These are phyloP conservation scores for Gadopsis marmoratus DNA, from an alignment of 2,797 vertebrate species.

Conservation along the genomic window DNA sequence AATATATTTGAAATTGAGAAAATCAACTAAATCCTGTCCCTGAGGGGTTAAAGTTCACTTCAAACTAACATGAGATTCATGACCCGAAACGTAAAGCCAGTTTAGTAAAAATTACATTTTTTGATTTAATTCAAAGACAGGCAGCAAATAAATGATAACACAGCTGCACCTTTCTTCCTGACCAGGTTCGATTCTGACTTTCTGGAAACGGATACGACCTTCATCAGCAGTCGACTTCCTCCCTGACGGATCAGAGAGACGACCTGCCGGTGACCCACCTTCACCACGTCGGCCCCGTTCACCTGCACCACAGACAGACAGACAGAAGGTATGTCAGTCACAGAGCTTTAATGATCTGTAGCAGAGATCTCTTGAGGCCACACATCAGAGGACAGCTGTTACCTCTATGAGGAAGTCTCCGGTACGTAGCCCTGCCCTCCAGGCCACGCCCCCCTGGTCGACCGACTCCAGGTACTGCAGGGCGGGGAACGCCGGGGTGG, in stretches of 20 bases:
- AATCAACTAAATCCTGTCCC: too few relatives aligned
- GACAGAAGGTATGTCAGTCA: not conserved
- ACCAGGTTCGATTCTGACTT: slow-evolving; percentile 92
- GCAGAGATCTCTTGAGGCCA: not conserved
- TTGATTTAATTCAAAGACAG: too few relatives aligned
- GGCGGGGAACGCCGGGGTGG: slow-evolving; percentile 96
- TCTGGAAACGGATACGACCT: slow-evolving; percentile 96
- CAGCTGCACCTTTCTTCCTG: slow-evolving; percentile 89
- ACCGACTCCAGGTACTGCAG: slow-evolving; percentile 98
- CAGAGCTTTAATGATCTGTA: not conserved
- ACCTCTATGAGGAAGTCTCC: slow-evolving; percentile 90
- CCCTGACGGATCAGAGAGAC: slow-evolving; percentile 97
- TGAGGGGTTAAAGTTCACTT: too few relatives aligned
- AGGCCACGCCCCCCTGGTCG: slow-evolving; percentile 96
- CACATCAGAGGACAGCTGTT: not conserved
- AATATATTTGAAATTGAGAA: too few relatives aligned
- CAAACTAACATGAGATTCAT: too few relatives aligned
- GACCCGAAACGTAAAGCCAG: too few relatives aligned
- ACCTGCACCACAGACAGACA: slow-evolving; percentile 68
- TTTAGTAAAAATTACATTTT: too few relatives aligned
- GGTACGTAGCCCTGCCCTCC: slow-evolving; percentile 93
- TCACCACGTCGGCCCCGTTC: slow-evolving; percentile 84
- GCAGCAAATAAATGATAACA: not conserved
- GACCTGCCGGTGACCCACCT: slow-evolving; percentile 91
- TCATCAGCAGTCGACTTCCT: slow-evolving; percentile 95